Evolutionary conservation across 2,888 invertebrate species (phyloP).

Genomic region (Pilophorus perplexus): DNA sequence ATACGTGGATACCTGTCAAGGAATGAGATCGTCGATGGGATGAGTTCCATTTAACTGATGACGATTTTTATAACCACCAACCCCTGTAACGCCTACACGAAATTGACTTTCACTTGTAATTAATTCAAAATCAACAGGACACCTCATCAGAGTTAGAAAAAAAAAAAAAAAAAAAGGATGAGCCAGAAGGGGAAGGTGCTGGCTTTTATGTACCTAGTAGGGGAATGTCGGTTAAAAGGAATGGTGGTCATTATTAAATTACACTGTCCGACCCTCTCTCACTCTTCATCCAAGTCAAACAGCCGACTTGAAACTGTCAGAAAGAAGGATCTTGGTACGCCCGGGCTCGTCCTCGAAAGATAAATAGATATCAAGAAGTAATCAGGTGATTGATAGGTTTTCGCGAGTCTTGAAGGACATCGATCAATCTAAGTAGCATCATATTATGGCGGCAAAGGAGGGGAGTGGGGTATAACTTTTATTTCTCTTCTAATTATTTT

Average conservation of each 20-base stretch:
- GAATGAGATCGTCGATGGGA: no score
- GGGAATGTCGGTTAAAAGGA: slow-evolving; percentile 4
- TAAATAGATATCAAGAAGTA: neutral
- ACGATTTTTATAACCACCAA: no score
- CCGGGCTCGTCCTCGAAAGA: neutral
- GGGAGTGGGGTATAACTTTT: no score
- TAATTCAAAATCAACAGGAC: no score
- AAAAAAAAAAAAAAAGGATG: slow-evolving; percentile 5
- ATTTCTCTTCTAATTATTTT: no score
- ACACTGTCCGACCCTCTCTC: slow-evolving; percentile 8
- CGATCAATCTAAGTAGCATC: neutral
- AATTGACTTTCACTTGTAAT: no score
- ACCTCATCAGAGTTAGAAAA: neutral
- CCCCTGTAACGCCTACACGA: no score
- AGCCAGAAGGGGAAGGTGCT: slow-evolving; percentile 5
- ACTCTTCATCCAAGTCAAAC: slow-evolving; percentile 19
- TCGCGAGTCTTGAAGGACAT: neutral
- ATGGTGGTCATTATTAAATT: slow-evolving; percentile 25
- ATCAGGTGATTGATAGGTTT: neutral
- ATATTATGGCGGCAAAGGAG: no score
- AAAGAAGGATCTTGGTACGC: neutral
- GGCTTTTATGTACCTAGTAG: neutral
- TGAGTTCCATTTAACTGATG: no score
- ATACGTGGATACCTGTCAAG: no score
- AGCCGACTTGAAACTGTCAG: slow-evolving; percentile 15